Evolutionary conservation across 2,888 invertebrate species (phyloP), one percentile per base, ranked within the genome.

Genomic region (Hyles lineata): DNA sequence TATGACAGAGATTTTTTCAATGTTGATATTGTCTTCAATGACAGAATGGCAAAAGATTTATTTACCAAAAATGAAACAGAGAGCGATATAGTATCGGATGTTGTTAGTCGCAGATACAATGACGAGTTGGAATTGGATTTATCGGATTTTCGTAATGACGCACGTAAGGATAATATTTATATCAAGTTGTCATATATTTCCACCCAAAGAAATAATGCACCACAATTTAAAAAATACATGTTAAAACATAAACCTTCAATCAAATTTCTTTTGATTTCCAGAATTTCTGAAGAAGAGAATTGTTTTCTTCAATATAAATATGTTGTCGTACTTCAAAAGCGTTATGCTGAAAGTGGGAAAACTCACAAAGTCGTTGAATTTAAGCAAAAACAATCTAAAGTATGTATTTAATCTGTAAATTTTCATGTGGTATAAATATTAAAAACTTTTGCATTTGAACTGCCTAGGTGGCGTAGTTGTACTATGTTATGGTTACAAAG

Each of bases 301-400:
- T 73, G 76, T 78, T 76, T 92, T 94, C 77, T 92, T 93, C 76
- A 92, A 91, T 79, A 62, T 93, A 8, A 75, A 81, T 59, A 80
- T 94, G 15, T 74, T 94, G 6, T 78, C 90, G 8, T 77, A 88
- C 76, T 94, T 87, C 75, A 93, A 92, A 84, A 87, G 90, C 75
- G 77, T 94, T 6, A 94, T 94, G 94, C 79, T 93, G 2, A 86
- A 92, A 75, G 89, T 94, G 84, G 93, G 93, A 25, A 86, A 88
- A 76, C 91, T 92, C 59, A 90, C 92, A 60, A 92, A 85, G 76
- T 78, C 85, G 63, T 79, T 94, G 62, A 92, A 94, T 78, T 82
- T 94, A 72, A 92, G 92, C 76, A 82, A 90, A 58, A 94, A 94
- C 74, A 85, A 91, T 72, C 80, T 94, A 74, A 89, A 85, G 94